Percentiles rank a stretch among this genome's conserved stretches.
phyloP scores from a whole-genome alignment of 2,113 vertebrate genomes.

The Zosterops japonicus region DNA sequence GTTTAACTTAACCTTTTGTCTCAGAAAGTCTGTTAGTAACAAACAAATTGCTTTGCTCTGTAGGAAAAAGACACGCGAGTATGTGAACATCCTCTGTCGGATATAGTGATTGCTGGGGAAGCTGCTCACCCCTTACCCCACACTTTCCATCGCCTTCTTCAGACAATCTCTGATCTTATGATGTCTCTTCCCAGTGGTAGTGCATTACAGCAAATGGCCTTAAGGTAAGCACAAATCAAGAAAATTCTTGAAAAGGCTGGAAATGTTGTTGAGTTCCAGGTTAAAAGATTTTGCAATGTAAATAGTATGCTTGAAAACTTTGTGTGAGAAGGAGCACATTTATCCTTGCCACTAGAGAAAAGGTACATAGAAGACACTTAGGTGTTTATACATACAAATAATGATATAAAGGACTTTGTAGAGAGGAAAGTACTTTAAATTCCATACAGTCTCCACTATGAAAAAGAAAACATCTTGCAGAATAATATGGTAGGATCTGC shows the following conservation, averaged over 20 bases:
- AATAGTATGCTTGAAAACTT: neutral
- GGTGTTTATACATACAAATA: neutral
- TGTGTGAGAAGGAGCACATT: fast-evolving
- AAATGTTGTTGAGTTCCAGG: neutral
- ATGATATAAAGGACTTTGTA: neutral
- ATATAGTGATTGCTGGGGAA: conserved; percentile 98
- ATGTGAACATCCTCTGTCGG: conserved; percentile 95
- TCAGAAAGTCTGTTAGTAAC: neutral
- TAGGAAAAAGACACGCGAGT: conserved; percentile 96
- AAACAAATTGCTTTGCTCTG: neutral
- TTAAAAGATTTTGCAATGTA: neutral
- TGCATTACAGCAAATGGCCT: conserved; percentile 96
- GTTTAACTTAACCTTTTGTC: neutral
- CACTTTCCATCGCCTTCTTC: conserved; percentile 95
- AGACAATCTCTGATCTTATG: conserved; percentile 99
- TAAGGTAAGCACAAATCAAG: conserved; percentile 78
- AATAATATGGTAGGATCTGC: neutral
- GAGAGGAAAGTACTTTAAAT: neutral
- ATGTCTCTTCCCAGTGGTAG: conserved; percentile 98
- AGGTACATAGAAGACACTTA: neutral
- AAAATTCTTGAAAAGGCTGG: neutral
- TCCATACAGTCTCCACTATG: neutral
- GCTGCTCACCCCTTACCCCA: conserved; percentile 96
- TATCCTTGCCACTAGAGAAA: neutral
- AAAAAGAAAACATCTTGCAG: neutral